phyloP scores from a whole-genome alignment of 2,113 vertebrate genomes.

The Psephotus haematonotus region DNA sequence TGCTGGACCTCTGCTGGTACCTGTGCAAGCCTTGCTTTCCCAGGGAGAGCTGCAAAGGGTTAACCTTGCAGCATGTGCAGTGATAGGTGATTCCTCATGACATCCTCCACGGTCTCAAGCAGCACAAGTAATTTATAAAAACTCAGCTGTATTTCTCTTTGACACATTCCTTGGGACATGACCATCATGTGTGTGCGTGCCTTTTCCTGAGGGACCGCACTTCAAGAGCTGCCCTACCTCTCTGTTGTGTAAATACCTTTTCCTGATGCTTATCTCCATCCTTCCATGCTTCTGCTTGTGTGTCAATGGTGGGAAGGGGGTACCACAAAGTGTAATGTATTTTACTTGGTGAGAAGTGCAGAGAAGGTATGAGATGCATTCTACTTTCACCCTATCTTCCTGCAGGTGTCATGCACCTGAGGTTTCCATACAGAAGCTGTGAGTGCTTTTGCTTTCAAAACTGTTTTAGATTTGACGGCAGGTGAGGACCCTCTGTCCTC shows the following conservation, averaged over 20 bases:
- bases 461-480: neutral
- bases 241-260: neutral
- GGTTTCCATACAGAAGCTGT: neutral
- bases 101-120: neutral
- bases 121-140: neutral
- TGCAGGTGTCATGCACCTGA: neutral
- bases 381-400: neutral
- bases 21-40: neutral
- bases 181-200: fast-evolving
- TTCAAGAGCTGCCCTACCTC: neutral
- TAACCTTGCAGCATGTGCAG: neutral
- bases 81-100: neutral
- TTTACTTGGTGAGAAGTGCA: neutral
- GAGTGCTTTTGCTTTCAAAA: neutral
- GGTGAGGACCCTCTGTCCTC: neutral
- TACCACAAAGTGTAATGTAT: fast-evolving
- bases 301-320: neutral
- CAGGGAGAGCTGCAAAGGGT: neutral
- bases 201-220: neutral
- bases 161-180: fast-evolving
- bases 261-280: neutral
- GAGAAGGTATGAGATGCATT: neutral
- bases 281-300: neutral
- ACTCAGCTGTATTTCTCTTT: neutral
- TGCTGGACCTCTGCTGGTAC: neutral